phyloP scores from a whole-genome alignment of 2,797 vertebrate species.

The Distichodus sexfasciatus region DNA sequence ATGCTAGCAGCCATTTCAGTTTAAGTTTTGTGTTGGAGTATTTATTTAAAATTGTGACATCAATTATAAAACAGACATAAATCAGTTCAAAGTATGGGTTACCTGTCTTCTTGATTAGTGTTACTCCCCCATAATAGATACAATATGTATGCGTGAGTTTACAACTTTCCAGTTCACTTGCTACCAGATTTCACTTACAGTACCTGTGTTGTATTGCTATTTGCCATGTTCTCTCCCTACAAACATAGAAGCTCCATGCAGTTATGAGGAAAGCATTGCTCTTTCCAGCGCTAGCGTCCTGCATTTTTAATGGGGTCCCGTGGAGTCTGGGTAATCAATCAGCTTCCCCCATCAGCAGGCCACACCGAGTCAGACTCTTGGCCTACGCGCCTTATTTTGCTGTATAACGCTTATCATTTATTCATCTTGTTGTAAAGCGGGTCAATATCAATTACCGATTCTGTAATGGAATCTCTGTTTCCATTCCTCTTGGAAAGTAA shows the following conservation, averaged over 20 bases:
- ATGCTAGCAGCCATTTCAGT: too few relatives aligned
- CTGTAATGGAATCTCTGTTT: conserved; percentile 54
- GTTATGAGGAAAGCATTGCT: conserved; percentile 24
- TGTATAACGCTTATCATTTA: conserved; percentile 62
- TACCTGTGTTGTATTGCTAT: background rate
- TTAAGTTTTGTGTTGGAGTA: too few relatives aligned
- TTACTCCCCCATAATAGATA: too few relatives aligned
- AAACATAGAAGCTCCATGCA: background rate
- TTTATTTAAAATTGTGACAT: too few relatives aligned
- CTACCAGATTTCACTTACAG: too few relatives aligned
- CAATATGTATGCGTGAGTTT: too few relatives aligned
- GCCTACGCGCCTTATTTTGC: conserved; percentile 23
- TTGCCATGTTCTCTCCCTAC: background rate
- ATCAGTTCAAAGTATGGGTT: too few relatives aligned
- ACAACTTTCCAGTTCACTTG: too few relatives aligned
- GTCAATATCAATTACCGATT: conserved; percentile 58
- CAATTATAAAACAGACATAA: too few relatives aligned
- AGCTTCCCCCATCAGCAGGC: conserved; percentile 51
- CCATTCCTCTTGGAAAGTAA: too few relatives aligned
- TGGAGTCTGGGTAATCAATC: conserved; percentile 59
- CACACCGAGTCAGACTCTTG: conserved; percentile 49
- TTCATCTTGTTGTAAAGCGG: conserved; percentile 56
- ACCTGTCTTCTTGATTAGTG: too few relatives aligned
- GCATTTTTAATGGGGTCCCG: conserved; percentile 64
- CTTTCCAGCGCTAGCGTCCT: conserved; percentile 52